Base-by-base conservation (phyloP, 2,888 invertebrate species). In the Eupithecia subumbrata region DNA sequence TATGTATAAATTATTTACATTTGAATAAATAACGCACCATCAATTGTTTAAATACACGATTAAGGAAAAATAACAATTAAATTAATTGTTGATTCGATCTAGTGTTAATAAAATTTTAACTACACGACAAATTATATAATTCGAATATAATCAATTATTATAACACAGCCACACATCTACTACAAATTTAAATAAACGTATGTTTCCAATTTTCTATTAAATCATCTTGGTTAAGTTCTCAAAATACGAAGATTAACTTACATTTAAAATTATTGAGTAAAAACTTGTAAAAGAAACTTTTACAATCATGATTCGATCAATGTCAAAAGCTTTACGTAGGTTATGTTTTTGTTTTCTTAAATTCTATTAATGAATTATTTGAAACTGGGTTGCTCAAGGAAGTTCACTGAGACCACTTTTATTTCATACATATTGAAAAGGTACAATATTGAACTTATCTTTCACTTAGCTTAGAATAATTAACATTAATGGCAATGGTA, bases 1-100 rank as follows among this genome's bases (percentile, higher is more conserved):
- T n/a, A n/a, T 79, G 82, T 81, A 81, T 64, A 73, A 81, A 60
- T 82, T 79, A 79, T 75, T 70, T 71, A 72, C 69, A 77, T n/a
- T n/a, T n/a, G n/a, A 43, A 73, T 69, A 18, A 75, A 69, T 77
- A 77, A 75, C 75, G 77, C 75, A 77, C 77, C 77, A 77, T 73
- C 73, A 82, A 83, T 73, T 74, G 76, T 73, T 80, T 75, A 56
- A 79, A 74, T 72, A 40, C 73, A 77, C 25, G 72, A 67, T 72
- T 60, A 68, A 71, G 63, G 16, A n/a, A 64, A 75, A 72, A 74
- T 40, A 45, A 43, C 14, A 25, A 14, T 40, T 45, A 45, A 56
- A 22, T 8, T n/a, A 0, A 52, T 52, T 52, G 18, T 52, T 52
- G 56, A 52, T 52, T 52, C 52, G n/a, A 56, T 22, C 11, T 56